Percentiles rank a stretch among this genome's conserved stretches.
Evolutionary conservation across 2,113 vertebrate species (phyloP).

Genomic region (Melanostigma gelatinosum): DNA sequence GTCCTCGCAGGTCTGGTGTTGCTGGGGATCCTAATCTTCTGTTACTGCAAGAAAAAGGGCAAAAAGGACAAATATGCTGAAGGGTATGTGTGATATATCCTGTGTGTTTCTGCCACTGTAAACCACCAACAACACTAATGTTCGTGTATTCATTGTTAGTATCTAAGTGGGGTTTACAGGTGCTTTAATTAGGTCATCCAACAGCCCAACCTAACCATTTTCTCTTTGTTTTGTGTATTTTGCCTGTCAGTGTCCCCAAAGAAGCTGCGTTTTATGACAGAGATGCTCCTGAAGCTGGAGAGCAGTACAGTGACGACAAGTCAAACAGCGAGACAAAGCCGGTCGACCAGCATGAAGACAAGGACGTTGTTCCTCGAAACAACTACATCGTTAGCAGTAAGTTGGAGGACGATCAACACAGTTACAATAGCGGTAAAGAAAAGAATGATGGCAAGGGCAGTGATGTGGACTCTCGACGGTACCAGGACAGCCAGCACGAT

Average conservation of each 20-base stretch:
- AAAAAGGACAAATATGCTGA: constrained; percentile 77
- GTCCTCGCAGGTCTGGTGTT: constrained; percentile 79
- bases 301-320: constrained; percentile 60
- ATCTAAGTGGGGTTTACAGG: background rate
- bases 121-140: background rate
- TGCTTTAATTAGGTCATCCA: background rate
- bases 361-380: constrained; percentile 20
- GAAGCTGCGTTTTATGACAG: constrained; percentile 64
- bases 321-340: constrained; percentile 23
- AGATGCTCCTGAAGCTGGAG: constrained; percentile 42
- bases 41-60: constrained; percentile 76
- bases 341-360: constrained; percentile 19
- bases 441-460: constrained; percentile 33
- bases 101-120: background rate
- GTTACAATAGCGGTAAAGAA: constrained; percentile 43
- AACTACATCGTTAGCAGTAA: background rate
- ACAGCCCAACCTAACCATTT: background rate
- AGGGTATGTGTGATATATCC: constrained; percentile 47
- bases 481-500: constrained; percentile 35
- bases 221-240: background rate
- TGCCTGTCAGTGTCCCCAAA: constrained; percentile 46
- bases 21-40: constrained; percentile 83
- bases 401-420: constrained; percentile 52
- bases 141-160: background rate
- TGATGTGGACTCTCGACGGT: constrained; percentile 37